A percentile compares a stretch with the other conserved stretches of the same genome.
These are phyloP conservation scores for Dicyrtomina minuta DNA, from an alignment of 2,888 invertebrate genomes.

Conservation along the genomic window DNA sequence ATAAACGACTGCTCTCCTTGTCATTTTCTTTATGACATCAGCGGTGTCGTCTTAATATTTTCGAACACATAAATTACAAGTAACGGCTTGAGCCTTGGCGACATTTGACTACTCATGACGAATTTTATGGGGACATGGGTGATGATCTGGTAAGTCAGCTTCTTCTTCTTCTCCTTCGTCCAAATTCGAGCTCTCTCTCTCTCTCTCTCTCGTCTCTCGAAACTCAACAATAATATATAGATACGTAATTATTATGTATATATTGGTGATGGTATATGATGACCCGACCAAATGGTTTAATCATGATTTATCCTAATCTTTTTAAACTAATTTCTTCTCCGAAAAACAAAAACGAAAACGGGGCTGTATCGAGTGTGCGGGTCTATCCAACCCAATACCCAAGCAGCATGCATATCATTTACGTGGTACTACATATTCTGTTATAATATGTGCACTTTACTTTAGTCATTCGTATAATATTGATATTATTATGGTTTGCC, in stretches of 20 bases:
- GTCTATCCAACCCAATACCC: too few relatives aligned
- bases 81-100: conserved; percentile 14
- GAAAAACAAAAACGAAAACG: too few relatives aligned
- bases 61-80: conserved; percentile 15
- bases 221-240: background rate
- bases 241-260: background rate
- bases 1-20: background rate
- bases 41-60: background rate
- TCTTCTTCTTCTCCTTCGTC: background rate
- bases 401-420: too few relatives aligned
- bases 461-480: too few relatives aligned
- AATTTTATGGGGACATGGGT: conserved; percentile 28
- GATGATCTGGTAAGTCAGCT: background rate
- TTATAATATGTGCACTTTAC: too few relatives aligned
- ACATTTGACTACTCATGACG: conserved; percentile 13
- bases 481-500: too few relatives aligned
- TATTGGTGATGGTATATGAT: background rate
- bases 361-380: too few relatives aligned
- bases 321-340: background rate
- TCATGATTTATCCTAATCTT: conserved; percentile 5
- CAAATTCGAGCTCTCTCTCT: background rate
- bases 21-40: background rate
- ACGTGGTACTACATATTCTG: too few relatives aligned
- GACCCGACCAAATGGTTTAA: background rate
- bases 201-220: background rate